Conservation (phyloP, 2,113 vertebrate genomes). For the Festucalex cinctus region DNA sequence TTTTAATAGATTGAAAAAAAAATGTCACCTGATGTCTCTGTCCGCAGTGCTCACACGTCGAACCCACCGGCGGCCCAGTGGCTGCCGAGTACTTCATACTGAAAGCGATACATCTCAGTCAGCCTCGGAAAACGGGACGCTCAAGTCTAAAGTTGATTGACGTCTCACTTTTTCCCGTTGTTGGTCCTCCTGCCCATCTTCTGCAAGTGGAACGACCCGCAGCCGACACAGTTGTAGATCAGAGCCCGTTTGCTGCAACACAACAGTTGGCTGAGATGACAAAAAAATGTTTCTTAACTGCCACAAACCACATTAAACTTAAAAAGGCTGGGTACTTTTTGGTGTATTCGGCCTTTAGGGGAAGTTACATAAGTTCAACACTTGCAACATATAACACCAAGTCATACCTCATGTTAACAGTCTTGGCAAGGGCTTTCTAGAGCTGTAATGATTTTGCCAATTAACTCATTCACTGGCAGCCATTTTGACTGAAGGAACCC, state of each 20-base stretch:
- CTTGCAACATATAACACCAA: not conserved
- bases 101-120: constrained; percentile 35
- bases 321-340: too few relatives aligned
- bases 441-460: too few relatives aligned
- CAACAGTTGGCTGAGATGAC: not conserved
- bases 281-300: too few relatives aligned
- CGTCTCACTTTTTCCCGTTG: constrained; percentile 75
- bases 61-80: constrained; percentile 78
- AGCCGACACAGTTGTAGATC: constrained; percentile 89
- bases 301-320: too few relatives aligned
- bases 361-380: too few relatives aligned
- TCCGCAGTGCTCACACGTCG: constrained; percentile 82
- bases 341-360: too few relatives aligned
- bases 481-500: too few relatives aligned
- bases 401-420: not conserved
- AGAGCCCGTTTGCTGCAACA: constrained; percentile 84
- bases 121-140: too few relatives aligned
- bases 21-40: constrained; percentile 81
- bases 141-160: not conserved
- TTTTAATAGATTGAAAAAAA: too few relatives aligned
- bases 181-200: constrained; percentile 75
- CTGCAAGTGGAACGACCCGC: constrained; percentile 84
- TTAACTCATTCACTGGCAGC: too few relatives aligned
- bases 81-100: constrained; percentile 85
- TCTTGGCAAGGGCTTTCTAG: too few relatives aligned